A percentile compares a stretch with the other conserved stretches of the same genome.
These are phyloP conservation scores for Mirza zaza DNA, from an alignment of 2,113 vertebrate species.

Conservation along the genomic window DNA sequence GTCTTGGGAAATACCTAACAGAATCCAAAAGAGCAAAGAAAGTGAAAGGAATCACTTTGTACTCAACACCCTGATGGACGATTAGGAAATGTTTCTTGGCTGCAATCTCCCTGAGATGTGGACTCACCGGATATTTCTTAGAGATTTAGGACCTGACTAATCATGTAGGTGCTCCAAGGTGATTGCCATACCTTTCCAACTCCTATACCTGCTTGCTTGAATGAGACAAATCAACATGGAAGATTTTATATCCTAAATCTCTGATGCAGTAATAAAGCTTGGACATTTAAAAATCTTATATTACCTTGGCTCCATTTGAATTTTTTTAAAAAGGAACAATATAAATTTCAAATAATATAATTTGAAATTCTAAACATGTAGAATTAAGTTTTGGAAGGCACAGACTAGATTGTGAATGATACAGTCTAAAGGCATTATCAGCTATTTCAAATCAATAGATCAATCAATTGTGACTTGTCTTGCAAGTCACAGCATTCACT, in stretches of 20 bases:
- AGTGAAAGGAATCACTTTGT: neutral
- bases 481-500: neutral
- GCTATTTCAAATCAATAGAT: neutral
- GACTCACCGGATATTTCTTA: neutral
- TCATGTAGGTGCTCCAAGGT: neutral
- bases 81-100: neutral
- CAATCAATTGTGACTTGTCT: neutral
- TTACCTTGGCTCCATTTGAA: neutral
- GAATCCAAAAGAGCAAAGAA: neutral
- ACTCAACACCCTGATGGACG: neutral
- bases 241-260: neutral
- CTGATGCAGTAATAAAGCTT: neutral
- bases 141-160: neutral
- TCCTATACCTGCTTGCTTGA: neutral
- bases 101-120: neutral
- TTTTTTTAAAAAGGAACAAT: neutral
- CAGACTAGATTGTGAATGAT: neutral
- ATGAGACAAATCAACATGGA: neutral
- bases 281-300: neutral
- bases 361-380: neutral
- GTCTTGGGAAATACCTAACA: neutral
- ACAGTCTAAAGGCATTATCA: neutral
- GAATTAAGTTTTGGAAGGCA: neutral
- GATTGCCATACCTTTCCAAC: neutral
- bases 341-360: neutral